phyloP scores from a whole-genome alignment of 1,140 invertebrate genomes.

The Platorchestia sp. region DNA sequence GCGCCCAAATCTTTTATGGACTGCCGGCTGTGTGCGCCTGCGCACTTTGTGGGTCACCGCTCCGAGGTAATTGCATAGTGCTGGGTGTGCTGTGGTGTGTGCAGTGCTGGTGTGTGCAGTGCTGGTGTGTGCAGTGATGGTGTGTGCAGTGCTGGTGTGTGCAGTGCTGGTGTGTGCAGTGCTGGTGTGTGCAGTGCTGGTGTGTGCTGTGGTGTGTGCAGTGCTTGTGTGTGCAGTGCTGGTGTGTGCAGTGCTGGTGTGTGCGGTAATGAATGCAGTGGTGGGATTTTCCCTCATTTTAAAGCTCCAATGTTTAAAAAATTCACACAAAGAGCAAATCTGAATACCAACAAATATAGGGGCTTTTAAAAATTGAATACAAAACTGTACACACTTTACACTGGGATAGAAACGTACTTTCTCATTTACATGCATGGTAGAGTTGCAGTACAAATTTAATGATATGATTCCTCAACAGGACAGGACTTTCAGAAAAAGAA shows the following conservation, averaged over 20 bases:
- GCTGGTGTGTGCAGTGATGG: not conserved
- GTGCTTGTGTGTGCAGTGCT: not conserved
- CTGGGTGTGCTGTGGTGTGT: too few relatives aligned
- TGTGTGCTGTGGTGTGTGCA: not conserved
- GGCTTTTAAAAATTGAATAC: too few relatives aligned
- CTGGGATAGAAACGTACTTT: too few relatives aligned
- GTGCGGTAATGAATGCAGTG: not conserved
- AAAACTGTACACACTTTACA: too few relatives aligned
- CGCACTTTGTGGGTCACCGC: not conserved
- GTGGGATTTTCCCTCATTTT: too few relatives aligned
- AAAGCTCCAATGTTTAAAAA: too few relatives aligned
- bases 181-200: not conserved
- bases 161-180: not conserved
- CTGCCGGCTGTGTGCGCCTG: not conserved
- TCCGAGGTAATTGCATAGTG: not conserved
- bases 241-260: not conserved
- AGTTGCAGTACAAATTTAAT: too few relatives aligned
- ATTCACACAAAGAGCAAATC: too few relatives aligned
- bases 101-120: not conserved
- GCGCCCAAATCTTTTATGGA: conserved; percentile 17
- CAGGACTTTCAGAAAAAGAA: too few relatives aligned
- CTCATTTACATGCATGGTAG: too few relatives aligned
- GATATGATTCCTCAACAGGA: too few relatives aligned
- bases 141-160: not conserved
- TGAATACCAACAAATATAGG: too few relatives aligned